Conservation (phyloP, 2,797 vertebrate species). For the Pangasius macronema region DNA sequence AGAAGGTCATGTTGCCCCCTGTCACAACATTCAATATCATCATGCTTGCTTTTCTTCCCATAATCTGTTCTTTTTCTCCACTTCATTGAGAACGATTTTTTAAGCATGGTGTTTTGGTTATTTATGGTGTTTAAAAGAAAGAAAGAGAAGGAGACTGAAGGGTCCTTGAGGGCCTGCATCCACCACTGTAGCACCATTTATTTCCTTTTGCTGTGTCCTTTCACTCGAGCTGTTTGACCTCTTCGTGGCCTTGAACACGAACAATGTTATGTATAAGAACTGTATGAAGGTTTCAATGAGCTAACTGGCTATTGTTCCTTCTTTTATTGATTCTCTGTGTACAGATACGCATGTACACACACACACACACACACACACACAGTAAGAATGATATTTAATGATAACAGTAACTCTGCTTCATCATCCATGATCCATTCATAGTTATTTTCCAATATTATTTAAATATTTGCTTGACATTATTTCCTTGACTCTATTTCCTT, state of each 20-base stretch:
- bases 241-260: background rate
- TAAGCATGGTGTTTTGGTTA: too few species aligned
- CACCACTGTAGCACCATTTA: conserved; percentile 14
- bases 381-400: background rate
- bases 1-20: conserved; percentile 15
- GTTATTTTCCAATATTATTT: too few species aligned
- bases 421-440: too few species aligned
- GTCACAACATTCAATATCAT: conserved; percentile 30
- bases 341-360: background rate
- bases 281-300: background rate
- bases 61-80: conserved; percentile 11
- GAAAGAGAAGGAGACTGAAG: conserved; percentile 28
- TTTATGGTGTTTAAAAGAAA: conserved; percentile 3
- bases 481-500: background rate
- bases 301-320: background rate
- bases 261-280: background rate
- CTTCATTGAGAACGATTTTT: background rate
- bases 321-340: background rate
- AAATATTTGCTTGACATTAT: too few species aligned
- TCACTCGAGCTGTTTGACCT: background rate
- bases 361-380: background rate
- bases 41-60: conserved; percentile 3
- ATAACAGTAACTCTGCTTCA: background rate
- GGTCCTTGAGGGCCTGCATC: background rate
- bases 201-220: conserved; percentile 13